A percentile compares a stretch with the other conserved stretches of the same genome.
Conservation (phyloP, 1,140 invertebrate genomes). For the Papilio xuthus region DNA sequence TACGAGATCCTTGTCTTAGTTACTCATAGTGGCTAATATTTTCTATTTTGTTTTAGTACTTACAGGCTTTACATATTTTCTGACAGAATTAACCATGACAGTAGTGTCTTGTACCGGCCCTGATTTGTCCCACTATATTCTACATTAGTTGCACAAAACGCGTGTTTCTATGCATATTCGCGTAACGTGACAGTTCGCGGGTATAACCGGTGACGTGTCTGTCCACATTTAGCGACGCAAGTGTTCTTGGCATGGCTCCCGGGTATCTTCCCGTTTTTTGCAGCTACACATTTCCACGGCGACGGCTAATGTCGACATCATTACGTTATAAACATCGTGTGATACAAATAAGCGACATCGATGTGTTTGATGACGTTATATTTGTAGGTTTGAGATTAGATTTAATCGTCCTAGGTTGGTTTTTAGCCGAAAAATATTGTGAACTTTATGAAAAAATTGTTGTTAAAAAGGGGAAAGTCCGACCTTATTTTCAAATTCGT, state of each 20-base stretch:
- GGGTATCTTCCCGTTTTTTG: constrained; percentile 61
- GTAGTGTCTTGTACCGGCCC: too few relatives aligned
- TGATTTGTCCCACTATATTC: not conserved
- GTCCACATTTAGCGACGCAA: constrained; percentile 66
- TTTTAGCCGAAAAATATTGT: not conserved
- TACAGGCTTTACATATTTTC: too few relatives aligned
- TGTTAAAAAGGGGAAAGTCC: too few relatives aligned
- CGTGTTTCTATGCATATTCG: constrained; percentile 42
- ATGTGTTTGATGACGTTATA: not conserved
- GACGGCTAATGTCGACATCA: constrained; percentile 42
- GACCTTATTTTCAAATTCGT: too few relatives aligned
- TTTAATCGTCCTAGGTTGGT: not conserved
- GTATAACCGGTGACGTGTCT: constrained; percentile 63
- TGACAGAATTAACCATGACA: too few relatives aligned
- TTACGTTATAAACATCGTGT: constrained; percentile 18
- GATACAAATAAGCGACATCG: not conserved
- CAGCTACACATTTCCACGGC: constrained; percentile 28
- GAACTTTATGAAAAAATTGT: too few relatives aligned
- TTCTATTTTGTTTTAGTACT: too few relatives aligned
- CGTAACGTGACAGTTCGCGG: constrained; percentile 59
- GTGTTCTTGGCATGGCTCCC: constrained; percentile 69
- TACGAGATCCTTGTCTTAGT: too few relatives aligned
- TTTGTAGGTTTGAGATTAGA: not conserved
- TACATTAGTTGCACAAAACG: constrained; percentile 1
- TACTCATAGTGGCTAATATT: too few relatives aligned